Base-by-base conservation (phyloP, 2,113 vertebrate genomes). In the Thalassarche chlororhynchos region DNA sequence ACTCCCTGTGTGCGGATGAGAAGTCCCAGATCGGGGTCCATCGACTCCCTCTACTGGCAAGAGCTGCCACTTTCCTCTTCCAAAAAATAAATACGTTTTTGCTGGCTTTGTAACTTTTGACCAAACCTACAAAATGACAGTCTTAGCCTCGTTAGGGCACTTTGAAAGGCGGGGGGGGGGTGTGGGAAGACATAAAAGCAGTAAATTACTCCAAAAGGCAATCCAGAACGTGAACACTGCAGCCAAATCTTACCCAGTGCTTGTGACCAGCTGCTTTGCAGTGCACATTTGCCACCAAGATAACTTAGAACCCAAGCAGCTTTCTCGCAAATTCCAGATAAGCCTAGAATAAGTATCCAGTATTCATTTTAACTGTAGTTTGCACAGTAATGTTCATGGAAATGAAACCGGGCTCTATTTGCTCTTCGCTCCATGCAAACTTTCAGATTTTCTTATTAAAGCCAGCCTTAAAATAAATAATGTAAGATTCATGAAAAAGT, bases 41-140 rank as follows among this genome's bases (percentile, higher is more conserved):
- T 34, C 78, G 52, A 91, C 97, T 97, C 98, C 98, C 98, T 98
- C 98, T 98, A 77, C 97, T 97, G 98, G 98, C 89, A 95, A 90
- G 87, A 97, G 58, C 31, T 72, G 54, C 58, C 76, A 58, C 64
- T 80, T 47, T 57, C 51, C 31, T 49, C 17, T 61, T 23, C 64
- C 51, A 76, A 94, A 85, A 76, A 76, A 36, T 1, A 12, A 17
- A 9, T 12, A 3, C 2, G 0, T 17, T 80, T 69, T 68, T 57
- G 20, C 32, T 71, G 79, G 9, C 54, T 68, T 29, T 55, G 1
- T 17, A 42, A 55, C 38, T 51, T 88, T 26, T 4, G 16, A 49
- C 24, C 28, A 47, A 49, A 36, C 4, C 31, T 15, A 10, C 19
- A 61, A 69, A 77, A 46, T 25, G 10, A 75, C 13, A 72, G 36